Base-by-base conservation (phyloP, 2,888 invertebrate species). In the Leptopilina syphax region DNA sequence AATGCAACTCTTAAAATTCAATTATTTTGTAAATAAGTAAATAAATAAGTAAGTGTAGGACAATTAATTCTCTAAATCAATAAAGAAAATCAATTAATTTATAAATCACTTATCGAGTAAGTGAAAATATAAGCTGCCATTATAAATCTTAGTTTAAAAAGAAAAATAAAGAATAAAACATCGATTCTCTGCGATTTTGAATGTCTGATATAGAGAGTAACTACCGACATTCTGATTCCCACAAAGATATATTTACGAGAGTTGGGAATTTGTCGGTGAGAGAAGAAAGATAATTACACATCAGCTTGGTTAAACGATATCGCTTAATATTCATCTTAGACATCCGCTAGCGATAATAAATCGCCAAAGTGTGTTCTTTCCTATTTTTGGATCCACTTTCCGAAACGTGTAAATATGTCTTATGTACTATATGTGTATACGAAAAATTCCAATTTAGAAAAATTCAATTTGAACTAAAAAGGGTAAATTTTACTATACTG, bases 241-340 rank as follows among this genome's bases (percentile, higher is more conserved):
- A 54, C 13, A 27, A 24, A 70, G 24, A 70, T 70, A 70, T 70
- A 70, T 54, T 70, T 54, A 70, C 68, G 68, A 54, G 73, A 77
- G 41, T 63, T 79, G 78, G 70, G 79, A 82, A 85, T 87, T 86
- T 86, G 83, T 80, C 83, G 85, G 81, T 81, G 84, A 82, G 83
- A 84, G 87, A 88, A 86, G 83, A 84, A 83, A 86, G 85, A 87
- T 88, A 88, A 88, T 88, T 88, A 89, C 78, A 77, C 68, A 24
- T 70, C 84, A 83, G 87, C 83, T 84, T 82, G 82, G 87, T 50
- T 87, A 88, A 88, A 87, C 86, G 86, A 86, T 85, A 85, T 87
- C 86, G 85, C 84, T 88, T 87, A 88, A 88, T 88, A 87, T 85
- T 84, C 86, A 47, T 70, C 68, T 70, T 70, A 70, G 68, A 70